Evolutionary conservation across 1,140 invertebrate genomes (phyloP).

Genomic region (Hirudo medicinalis): DNA sequence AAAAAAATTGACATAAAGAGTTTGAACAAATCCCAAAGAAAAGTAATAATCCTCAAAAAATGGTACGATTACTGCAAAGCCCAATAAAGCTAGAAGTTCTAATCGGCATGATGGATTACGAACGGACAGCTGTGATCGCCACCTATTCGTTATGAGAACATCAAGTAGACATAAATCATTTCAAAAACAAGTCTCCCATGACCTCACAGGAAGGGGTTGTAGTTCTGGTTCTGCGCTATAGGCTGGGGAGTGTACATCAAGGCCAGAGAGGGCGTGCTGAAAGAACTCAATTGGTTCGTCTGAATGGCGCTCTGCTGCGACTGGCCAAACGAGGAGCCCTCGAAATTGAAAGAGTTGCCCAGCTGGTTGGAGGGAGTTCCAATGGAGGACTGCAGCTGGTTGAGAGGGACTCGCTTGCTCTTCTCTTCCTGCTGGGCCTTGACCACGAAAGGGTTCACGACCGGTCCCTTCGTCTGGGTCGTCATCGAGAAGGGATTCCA

Average conservation of each 20-base stretch:
- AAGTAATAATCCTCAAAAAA: too few relatives aligned
- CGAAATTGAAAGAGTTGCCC: neutral
- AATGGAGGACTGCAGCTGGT: slow-evolving; percentile 10
- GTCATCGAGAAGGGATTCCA: slow-evolving; percentile 13
- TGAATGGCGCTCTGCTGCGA: neutral
- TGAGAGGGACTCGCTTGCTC: slow-evolving; percentile 12
- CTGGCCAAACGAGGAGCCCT: neutral
- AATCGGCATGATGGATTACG: too few relatives aligned
- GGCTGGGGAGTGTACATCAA: slow-evolving; percentile 9
- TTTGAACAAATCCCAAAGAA: too few relatives aligned
- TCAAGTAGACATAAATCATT: too few relatives aligned
- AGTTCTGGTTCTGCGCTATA: slow-evolving; percentile 4
- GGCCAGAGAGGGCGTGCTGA: slow-evolving; percentile 1
- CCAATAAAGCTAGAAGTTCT: too few relatives aligned
- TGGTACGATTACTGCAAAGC: too few relatives aligned
- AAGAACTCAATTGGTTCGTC: neutral
- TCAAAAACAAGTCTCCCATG: neutral
- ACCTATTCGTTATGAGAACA: too few relatives aligned
- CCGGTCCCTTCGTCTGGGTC: neutral
- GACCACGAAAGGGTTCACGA: slow-evolving; percentile 12
- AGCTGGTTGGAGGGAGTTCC: neutral
- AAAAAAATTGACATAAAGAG: too few relatives aligned
- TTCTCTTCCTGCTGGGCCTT: slow-evolving; percentile 17
- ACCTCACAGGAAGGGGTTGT: slow-evolving; percentile 15
- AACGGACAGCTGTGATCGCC: too few relatives aligned